phyloP scores from a whole-genome alignment of 2,113 vertebrate genomes.

The Capra hircus region DNA sequence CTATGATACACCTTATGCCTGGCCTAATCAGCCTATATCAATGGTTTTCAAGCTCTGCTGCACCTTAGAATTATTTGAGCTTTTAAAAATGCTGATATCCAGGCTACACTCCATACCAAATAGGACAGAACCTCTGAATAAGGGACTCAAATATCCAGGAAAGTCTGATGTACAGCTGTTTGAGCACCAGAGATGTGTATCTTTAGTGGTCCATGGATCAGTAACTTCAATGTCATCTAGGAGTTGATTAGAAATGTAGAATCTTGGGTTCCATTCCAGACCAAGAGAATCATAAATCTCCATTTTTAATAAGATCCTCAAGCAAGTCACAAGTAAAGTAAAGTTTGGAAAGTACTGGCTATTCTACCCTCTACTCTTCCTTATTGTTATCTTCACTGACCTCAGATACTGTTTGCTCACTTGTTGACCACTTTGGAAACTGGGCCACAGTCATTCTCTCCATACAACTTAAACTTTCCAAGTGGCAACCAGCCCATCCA shows the following conservation, averaged over 20 bases:
- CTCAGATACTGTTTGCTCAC: neutral
- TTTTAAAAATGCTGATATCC: neutral
- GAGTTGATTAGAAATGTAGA: neutral
- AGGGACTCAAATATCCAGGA: neutral
- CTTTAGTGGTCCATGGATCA: slow-evolving; percentile 6
- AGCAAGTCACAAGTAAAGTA: neutral
- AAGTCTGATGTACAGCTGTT: neutral
- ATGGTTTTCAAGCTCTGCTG: neutral
- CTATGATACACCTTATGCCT: neutral
- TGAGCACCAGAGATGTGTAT: neutral
- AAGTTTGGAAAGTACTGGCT: neutral
- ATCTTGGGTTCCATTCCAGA: neutral
- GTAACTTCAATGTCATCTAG: neutral
- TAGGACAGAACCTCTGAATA: neutral
- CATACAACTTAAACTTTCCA: neutral
- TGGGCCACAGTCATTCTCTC: neutral
- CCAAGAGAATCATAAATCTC: neutral
- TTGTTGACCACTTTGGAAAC: neutral
- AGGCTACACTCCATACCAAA: neutral
- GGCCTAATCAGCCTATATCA: neutral
- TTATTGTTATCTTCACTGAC: neutral
- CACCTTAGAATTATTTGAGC: neutral
- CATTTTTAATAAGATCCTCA: neutral
- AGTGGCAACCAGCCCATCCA: neutral
- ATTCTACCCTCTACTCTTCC: neutral